Percentiles rank a stretch among this genome's conserved stretches.
Evolutionary conservation across 2,797 vertebrate genomes (phyloP).

Genomic region (Champsocephalus esox): DNA sequence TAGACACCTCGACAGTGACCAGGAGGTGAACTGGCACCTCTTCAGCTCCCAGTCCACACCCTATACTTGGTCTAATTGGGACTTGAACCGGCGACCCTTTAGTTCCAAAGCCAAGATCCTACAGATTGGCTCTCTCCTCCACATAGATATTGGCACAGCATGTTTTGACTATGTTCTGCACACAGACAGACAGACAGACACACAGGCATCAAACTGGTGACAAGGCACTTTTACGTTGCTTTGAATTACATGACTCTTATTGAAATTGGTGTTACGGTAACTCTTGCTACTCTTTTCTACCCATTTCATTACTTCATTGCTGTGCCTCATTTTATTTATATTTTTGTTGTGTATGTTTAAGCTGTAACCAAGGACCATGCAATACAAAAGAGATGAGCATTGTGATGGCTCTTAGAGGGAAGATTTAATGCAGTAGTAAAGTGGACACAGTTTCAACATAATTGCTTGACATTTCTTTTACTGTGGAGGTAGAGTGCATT

Average conservation of each 20-base stretch:
- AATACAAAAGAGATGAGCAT: neutral
- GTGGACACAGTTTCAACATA: constrained; percentile 24
- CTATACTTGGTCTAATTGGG: too few species aligned
- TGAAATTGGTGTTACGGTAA: constrained; percentile 31
- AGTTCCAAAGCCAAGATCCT: too few species aligned
- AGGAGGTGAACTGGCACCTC: too few species aligned
- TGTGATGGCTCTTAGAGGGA: neutral
- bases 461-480: constrained; percentile 18
- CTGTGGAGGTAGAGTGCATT: constrained; percentile 10
- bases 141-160: constrained; percentile 49
- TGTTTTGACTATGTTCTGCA: constrained; percentile 44
- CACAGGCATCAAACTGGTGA: constrained; percentile 35
- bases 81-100: too few species aligned
- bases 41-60: too few species aligned
- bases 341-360: neutral
- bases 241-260: constrained; percentile 14
- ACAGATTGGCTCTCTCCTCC: constrained; percentile 6
- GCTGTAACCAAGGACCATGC: neutral
- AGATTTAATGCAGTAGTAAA: constrained; percentile 13
- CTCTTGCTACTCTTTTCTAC: neutral
- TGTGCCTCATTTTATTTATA: neutral
- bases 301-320: neutral
- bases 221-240: constrained; percentile 2
- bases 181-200: constrained; percentile 21
- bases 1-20: too few species aligned